Evolutionary conservation across 2,797 vertebrate genomes (phyloP).

Genomic region (Sebastiscus tertius): DNA sequence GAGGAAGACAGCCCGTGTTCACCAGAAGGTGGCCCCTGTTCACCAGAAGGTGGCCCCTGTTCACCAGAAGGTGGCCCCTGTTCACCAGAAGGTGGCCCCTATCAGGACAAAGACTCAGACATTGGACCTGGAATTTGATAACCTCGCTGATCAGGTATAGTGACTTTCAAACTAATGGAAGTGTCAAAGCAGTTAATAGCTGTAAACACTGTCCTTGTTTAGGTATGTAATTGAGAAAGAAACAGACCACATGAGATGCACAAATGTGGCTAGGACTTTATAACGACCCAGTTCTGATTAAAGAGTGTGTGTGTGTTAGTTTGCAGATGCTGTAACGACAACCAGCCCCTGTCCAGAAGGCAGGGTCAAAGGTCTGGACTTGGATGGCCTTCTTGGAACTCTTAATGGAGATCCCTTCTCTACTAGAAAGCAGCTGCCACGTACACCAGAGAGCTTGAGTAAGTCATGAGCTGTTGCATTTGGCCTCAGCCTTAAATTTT

Average conservation of each 20-base stretch:
- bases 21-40: background rate
- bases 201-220: background rate
- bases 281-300: background rate
- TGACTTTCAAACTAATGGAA: background rate
- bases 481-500: background rate
- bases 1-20: background rate
- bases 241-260: background rate
- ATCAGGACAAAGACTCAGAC: constrained; percentile 47
- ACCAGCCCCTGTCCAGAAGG: constrained; percentile 44
- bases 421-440: constrained; percentile 85
- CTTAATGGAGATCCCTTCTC: constrained; percentile 87
- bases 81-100: background rate
- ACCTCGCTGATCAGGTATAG: constrained; percentile 75
- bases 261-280: background rate
- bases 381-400: constrained; percentile 80
- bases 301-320: constrained; percentile 68
- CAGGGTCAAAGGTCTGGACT: constrained; percentile 58
- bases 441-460: constrained; percentile 93
- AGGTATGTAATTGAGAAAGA: no score
- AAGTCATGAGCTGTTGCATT: constrained; percentile 46
- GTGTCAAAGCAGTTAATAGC: background rate
- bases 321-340: constrained; percentile 83
- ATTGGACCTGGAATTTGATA: constrained; percentile 72
- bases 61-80: background rate
- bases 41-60: background rate